Evolutionary conservation across 2,888 invertebrate species (phyloP).

Genomic region (Parnassius glacialis): DNA sequence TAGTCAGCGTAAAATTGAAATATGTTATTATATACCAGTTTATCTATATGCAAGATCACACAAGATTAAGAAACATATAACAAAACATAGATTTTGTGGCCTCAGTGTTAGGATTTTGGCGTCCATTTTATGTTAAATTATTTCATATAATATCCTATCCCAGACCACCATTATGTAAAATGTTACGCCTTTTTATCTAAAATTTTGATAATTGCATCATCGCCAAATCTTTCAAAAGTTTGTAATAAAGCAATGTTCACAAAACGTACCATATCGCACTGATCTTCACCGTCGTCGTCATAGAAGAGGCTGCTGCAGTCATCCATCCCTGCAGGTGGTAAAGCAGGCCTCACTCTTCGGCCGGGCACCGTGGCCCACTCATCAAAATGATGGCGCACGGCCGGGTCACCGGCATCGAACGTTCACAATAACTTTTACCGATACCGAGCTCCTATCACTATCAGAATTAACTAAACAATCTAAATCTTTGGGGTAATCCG

Average conservation of each 20-base stretch:
- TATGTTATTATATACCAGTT: not conserved
- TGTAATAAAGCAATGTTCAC: not conserved
- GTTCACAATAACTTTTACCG: constrained; percentile 51
- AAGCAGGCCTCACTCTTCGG: constrained; percentile 57
- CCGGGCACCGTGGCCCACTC: constrained; percentile 67
- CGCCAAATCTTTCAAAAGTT: not conserved
- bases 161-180: too few species aligned
- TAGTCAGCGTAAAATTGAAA: not conserved
- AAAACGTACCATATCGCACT: constrained; percentile 76
- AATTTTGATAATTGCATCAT: not conserved
- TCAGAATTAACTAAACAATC: constrained; percentile 48
- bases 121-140: constrained; percentile 20
- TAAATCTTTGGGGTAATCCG: constrained; percentile 65
- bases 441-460: constrained; percentile 42
- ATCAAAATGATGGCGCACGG: constrained; percentile 60
- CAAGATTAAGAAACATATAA: not conserved
- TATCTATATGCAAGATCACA: not conserved
- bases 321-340: constrained; percentile 70
- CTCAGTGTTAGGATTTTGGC: constrained; percentile 9
- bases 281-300: constrained; percentile 78
- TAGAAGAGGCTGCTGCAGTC: constrained; percentile 75
- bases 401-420: constrained; percentile 79
- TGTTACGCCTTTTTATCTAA: too few species aligned
- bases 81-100: constrained; percentile 3
- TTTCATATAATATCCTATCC: too few species aligned